These are phyloP conservation scores for Philonicus albiceps DNA, from an alignment of 2,888 invertebrate species.

Conservation along the genomic window DNA sequence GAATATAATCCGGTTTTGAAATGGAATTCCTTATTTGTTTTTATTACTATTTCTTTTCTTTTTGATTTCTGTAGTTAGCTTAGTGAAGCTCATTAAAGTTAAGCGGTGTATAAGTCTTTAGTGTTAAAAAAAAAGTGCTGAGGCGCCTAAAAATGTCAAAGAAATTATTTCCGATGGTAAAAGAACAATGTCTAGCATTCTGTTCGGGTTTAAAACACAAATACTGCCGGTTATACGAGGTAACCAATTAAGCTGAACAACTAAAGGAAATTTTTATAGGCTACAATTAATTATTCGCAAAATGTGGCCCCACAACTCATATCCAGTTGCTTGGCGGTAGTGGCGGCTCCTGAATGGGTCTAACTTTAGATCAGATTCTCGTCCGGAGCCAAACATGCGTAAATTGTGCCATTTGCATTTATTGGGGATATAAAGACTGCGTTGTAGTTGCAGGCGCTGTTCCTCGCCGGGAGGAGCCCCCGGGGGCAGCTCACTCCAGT, in stretches of 20 bases:
- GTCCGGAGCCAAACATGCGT: not conserved
- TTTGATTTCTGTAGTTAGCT: too few species aligned
- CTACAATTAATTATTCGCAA: not conserved
- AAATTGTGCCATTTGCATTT: not conserved
- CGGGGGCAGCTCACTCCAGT: not conserved
- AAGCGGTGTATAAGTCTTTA: not conserved
- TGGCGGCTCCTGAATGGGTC: not conserved
- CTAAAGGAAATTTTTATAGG: not conserved
- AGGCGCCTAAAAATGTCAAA: not conserved
- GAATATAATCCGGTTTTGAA: too few species aligned
- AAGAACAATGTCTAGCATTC: not conserved
- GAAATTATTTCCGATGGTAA: not conserved
- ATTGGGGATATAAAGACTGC: not conserved
- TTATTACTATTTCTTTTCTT: too few species aligned
- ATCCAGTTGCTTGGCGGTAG: not conserved
- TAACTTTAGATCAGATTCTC: not conserved
- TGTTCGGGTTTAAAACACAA: not conserved
- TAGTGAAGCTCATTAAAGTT: too few species aligned
- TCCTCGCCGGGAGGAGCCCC: not conserved
- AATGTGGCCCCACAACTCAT: not conserved
- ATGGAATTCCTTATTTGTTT: too few species aligned
- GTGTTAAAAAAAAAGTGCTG: not conserved
- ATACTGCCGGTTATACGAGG: not conserved
- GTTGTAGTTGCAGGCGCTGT: not conserved
- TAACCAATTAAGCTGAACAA: not conserved